Percentiles rank a stretch among this genome's conserved stretches.
Evolutionary conservation across 2,888 invertebrate species (phyloP).

Genomic region (Papilio demoleus): DNA sequence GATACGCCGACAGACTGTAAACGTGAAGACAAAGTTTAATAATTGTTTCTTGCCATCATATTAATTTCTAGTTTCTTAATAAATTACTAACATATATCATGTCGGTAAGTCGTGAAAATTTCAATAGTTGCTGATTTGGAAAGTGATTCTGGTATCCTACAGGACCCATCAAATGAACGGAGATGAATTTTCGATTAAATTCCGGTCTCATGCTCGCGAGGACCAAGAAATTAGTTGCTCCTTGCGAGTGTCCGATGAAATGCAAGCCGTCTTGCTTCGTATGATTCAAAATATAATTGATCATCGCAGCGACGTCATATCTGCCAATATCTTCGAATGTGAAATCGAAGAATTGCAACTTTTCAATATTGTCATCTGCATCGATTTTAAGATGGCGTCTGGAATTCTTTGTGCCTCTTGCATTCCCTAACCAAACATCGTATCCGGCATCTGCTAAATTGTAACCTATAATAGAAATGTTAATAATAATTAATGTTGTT

Average conservation of each 20-base stretch:
- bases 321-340: slow-evolving; percentile 70
- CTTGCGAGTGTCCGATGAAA: slow-evolving; percentile 76
- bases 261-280: slow-evolving; percentile 61
- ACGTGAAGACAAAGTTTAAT: neutral
- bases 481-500: no score
- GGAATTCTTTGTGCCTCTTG: slow-evolving; percentile 89
- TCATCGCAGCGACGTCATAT: slow-evolving; percentile 66
- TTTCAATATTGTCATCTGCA: slow-evolving; percentile 56
- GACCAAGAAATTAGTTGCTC: slow-evolving; percentile 66
- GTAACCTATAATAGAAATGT: slow-evolving; percentile 79
- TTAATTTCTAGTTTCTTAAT: neutral
- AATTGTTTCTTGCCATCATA: neutral
- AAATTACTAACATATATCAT: slow-evolving; percentile 62
- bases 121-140: slow-evolving; percentile 50
- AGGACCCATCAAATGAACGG: slow-evolving; percentile 67
- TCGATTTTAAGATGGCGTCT: slow-evolving; percentile 77
- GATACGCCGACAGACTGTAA: slow-evolving; percentile 49
- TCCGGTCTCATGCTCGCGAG: slow-evolving; percentile 61
- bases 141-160: slow-evolving; percentile 65
- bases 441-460: slow-evolving; percentile 86
- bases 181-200: slow-evolving; percentile 64
- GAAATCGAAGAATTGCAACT: slow-evolving; percentile 65
- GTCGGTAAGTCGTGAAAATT: slow-evolving; percentile 52
- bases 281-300: slow-evolving; percentile 61
- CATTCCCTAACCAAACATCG: slow-evolving; percentile 93